phyloP scores from a whole-genome alignment of 2,888 invertebrate species.

The Camponotus fellah region DNA sequence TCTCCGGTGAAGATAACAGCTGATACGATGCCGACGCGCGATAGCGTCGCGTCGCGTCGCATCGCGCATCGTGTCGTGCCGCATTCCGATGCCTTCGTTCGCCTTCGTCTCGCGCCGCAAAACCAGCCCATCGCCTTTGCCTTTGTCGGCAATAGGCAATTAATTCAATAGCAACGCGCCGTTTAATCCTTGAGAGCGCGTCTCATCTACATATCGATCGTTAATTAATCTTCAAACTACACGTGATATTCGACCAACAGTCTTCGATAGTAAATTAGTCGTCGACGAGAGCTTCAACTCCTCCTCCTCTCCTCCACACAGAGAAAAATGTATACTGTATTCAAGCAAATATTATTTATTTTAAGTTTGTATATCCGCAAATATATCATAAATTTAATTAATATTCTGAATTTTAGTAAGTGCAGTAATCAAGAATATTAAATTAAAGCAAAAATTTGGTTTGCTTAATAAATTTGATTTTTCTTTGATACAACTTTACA shows the following conservation, averaged over 20 bases:
- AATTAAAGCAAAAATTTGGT: no score
- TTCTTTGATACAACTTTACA: no score
- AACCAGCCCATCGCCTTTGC: constrained; percentile 42
- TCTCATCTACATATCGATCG: background rate
- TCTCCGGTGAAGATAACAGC: constrained; percentile 63
- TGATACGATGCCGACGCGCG: constrained; percentile 60
- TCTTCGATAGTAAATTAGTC: background rate
- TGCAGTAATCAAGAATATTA: no score
- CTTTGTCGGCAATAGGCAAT: constrained; percentile 8
- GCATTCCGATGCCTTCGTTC: constrained; percentile 67
- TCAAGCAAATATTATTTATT: no score
- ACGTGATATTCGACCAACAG: background rate
- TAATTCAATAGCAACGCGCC: constrained; percentile 29
- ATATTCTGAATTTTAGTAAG: no score
- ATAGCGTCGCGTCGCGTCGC: constrained; percentile 56
- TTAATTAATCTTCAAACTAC: background rate
- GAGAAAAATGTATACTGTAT: no score
- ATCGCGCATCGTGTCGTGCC: constrained; percentile 50
- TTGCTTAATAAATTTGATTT: no score
- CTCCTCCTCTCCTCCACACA: no score
- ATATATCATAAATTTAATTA: no score
- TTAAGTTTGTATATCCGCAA: no score
- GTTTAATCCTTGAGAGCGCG: background rate
- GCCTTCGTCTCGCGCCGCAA: constrained; percentile 54
- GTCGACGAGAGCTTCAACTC: no score